Conservation (phyloP, 2,797 vertebrate species). For the Chrosomus eos region DNA sequence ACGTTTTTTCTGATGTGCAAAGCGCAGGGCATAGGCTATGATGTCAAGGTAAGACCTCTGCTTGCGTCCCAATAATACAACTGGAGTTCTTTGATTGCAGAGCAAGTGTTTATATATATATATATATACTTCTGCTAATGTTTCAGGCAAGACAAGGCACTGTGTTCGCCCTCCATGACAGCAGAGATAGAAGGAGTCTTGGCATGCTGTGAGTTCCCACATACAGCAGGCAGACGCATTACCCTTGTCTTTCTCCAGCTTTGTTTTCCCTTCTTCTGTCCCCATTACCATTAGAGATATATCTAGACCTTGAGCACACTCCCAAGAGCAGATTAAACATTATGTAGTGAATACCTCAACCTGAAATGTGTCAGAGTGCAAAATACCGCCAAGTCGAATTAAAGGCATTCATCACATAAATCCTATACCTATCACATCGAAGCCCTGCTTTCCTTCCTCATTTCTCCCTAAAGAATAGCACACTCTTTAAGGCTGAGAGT, state of each 20-base stretch:
- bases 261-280: constrained; percentile 30
- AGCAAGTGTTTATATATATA: constrained; percentile 41
- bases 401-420: constrained; percentile 91
- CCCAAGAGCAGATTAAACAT: constrained; percentile 46
- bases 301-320: constrained; percentile 50
- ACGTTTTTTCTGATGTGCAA: constrained; percentile 85
- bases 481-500: constrained; percentile 87
- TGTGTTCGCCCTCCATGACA: constrained; percentile 84
- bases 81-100: constrained; percentile 6
- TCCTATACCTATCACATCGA: constrained; percentile 82
- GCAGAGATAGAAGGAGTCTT: constrained; percentile 75
- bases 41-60: constrained; percentile 80
- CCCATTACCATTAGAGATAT: constrained; percentile 41
- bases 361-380: constrained; percentile 45
- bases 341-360: constrained; percentile 48
- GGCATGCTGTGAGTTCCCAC: constrained; percentile 88
- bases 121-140: constrained; percentile 37
- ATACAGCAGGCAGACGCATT: constrained; percentile 1
- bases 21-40: constrained; percentile 83
- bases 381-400: constrained; percentile 70
- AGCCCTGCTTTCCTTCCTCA: constrained; percentile 80
- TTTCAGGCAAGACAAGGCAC: constrained; percentile 86
- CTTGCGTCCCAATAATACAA: constrained; percentile 8
- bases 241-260: constrained; percentile 12
- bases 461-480: constrained; percentile 86